These are phyloP conservation scores for Jaculus jaculus DNA, from an alignment of 2,113 vertebrate species.

Conservation along the genomic window DNA sequence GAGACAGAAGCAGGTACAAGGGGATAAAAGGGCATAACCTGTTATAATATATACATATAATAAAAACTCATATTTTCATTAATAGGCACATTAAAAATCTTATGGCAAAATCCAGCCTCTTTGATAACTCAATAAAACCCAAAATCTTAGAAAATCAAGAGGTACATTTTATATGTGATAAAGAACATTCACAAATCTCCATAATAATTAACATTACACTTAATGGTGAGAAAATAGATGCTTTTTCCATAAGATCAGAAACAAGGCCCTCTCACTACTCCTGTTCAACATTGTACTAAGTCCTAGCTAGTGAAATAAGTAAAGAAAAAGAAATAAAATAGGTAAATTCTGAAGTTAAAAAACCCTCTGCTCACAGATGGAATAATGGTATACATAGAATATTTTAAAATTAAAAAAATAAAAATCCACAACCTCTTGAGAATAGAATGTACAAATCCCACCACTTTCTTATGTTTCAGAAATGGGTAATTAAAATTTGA, in stretches of 20 bases:
- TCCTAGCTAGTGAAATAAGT: background rate
- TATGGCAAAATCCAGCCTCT: background rate
- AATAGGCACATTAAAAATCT: background rate
- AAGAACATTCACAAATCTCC: background rate
- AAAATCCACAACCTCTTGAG: background rate
- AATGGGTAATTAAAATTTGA: background rate
- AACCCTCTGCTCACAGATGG: background rate
- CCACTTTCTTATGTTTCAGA: background rate
- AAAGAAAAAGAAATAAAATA: constrained; percentile 15
- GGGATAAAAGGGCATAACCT: no score
- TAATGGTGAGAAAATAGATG: background rate
- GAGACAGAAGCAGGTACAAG: no score
- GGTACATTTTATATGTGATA: background rate
- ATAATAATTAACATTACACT: background rate
- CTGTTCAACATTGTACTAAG: background rate
- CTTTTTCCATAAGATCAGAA: background rate
- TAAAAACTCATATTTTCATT: background rate
- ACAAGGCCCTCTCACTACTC: background rate
- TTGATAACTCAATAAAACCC: background rate
- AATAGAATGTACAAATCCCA: background rate
- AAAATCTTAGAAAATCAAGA: background rate
- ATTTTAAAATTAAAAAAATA: background rate
- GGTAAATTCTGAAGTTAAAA: background rate
- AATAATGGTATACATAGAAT: background rate
- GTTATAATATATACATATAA: no score